These are phyloP conservation scores for Leuciscus idus DNA, from an alignment of 2,113 vertebrate species.

Conservation along the genomic window DNA sequence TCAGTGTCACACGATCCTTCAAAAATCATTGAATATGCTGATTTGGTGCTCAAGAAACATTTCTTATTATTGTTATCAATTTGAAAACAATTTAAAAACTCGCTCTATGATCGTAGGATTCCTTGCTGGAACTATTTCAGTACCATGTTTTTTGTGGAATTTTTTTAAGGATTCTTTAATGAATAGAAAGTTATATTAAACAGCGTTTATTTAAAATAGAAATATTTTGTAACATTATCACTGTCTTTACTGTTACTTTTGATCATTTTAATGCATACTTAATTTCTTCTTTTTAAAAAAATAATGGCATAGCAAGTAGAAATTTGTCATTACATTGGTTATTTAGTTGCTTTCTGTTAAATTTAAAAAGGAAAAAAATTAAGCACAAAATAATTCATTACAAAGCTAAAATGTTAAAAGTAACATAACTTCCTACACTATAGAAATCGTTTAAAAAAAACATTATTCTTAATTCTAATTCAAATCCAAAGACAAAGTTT, in stretches of 20 bases:
- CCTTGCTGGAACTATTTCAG: too few relatives aligned
- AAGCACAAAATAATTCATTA: neutral
- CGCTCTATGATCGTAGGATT: too few relatives aligned
- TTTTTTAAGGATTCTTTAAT: neutral
- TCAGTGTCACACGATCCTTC: neutral
- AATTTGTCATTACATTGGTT: neutral
- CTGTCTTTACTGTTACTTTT: neutral
- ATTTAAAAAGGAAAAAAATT: neutral
- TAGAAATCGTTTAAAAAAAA: neutral
- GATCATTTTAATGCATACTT: neutral
- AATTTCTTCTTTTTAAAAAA: neutral
- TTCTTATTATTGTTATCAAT: neutral
- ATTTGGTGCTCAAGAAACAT: neutral
- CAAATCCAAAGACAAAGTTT: neutral
- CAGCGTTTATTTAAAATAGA: neutral
- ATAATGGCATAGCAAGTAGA: neutral
- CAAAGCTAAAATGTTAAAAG: neutral
- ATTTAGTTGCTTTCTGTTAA: neutral
- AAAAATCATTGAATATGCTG: neutral
- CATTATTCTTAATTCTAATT: neutral
- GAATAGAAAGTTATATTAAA: neutral
- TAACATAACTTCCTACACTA: neutral
- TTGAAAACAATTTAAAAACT: neutral
- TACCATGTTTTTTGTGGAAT: too few relatives aligned
- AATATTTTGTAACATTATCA: neutral